phyloP scores from a whole-genome alignment of 2,888 invertebrate genomes.

The Herminia tarsipennalis region DNA sequence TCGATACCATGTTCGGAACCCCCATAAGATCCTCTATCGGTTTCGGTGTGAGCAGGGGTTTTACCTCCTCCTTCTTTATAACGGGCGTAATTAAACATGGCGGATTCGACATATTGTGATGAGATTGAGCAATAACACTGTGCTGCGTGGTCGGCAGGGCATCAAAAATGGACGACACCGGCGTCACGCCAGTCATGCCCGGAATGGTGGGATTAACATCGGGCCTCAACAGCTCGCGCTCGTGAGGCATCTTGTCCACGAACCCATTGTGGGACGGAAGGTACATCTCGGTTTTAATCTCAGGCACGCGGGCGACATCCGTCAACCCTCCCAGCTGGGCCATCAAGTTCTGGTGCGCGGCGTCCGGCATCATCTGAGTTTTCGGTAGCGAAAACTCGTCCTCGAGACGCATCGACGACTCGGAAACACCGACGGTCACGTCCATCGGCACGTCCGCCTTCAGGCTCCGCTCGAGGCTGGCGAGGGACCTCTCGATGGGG shows the following conservation, averaged over 20 bases:
- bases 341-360: constrained; percentile 75
- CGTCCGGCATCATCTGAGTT: constrained; percentile 66
- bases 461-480: constrained; percentile 88
- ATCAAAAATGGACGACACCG: constrained; percentile 88
- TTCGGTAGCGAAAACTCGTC: constrained; percentile 77
- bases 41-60: constrained; percentile 87
- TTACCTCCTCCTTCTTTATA: constrained; percentile 86
- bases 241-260: constrained; percentile 70
- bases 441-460: constrained; percentile 86
- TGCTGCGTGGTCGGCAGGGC: constrained; percentile 80
- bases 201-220: constrained; percentile 62
- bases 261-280: constrained; percentile 76
- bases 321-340: constrained; percentile 76
- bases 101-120: constrained; percentile 57
- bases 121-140: constrained; percentile 68
- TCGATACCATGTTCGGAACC: constrained; percentile 76
- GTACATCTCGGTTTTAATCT: constrained; percentile 73
- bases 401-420: constrained; percentile 78
- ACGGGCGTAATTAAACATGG: constrained; percentile 67
- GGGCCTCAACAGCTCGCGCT: constrained; percentile 64
- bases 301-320: constrained; percentile 71
- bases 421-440: constrained; percentile 78
- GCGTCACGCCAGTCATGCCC: constrained; percentile 71
- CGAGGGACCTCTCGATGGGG: constrained; percentile 89
- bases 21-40: constrained; percentile 87